Base-by-base conservation (phyloP, 2,797 vertebrate species). In the Nothura maculosa region DNA sequence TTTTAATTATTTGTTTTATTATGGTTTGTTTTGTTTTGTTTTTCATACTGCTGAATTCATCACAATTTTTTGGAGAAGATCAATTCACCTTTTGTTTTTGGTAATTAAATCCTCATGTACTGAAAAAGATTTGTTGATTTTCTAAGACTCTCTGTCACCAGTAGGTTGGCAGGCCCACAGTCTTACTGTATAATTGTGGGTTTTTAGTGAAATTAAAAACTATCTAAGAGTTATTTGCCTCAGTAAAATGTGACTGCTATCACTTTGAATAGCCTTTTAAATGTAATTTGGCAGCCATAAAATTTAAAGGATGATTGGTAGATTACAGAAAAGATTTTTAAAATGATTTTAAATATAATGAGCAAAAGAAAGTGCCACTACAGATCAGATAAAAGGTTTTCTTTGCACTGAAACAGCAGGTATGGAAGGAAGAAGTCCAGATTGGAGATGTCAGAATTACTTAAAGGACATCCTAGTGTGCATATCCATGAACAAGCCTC, bases 161-260 rank as follows among this genome's bases (percentile, higher is more conserved):
- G 70, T 12, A 25, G 14, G 19, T 3, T 48, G 7, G 27, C 45
- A 28, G 42, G 4, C 4, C 0, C 1, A 75, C 7, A 54, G 15
- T 27, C 57, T 70, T 40, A 47, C 1, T 9, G 6, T 27, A 68
- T 40, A 28, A 68, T 16, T 75, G 32, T 16, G 21, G 12, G 22
- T 12, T 92, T 55, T 12, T n/a, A 27, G 13, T 79, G 55, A 89
- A 60, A 79, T 47, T 42, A 52, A 24, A 24, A 18, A 90, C n/a
- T 38, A 60, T 73, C 12, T 14, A 20, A 27, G 32, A 66, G 6
- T 6, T 77, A 20, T 70, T 91, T 75, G 7, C 10, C 24, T 83
- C 21, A 54, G 10, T 1, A 36, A 80, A 15, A 57, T 27, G 7
- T 74, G 50, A 25, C 11, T 38, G 15, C 84, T 60, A 22, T 21